A percentile compares a stretch with the other conserved stretches of the same genome.
These are phyloP conservation scores for Erebia ligea DNA, from an alignment of 2,888 invertebrate species.

Conservation along the genomic window DNA sequence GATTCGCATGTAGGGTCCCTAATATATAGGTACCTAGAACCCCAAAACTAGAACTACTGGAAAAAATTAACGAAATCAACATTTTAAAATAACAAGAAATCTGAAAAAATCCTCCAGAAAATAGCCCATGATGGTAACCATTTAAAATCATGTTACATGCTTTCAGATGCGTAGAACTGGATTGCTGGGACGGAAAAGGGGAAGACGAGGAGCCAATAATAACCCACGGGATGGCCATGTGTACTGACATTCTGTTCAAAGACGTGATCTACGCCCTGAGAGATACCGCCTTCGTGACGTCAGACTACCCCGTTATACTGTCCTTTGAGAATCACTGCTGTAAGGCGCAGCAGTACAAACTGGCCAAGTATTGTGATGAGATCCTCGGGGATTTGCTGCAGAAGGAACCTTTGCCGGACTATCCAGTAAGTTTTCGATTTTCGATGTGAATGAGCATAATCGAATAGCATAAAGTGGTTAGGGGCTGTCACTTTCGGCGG, in stretches of 20 bases:
- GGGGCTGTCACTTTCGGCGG: too few relatives aligned
- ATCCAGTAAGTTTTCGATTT: conserved; percentile 86
- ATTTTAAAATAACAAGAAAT: too few relatives aligned
- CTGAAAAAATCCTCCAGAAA: background rate
- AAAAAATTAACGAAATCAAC: too few relatives aligned
- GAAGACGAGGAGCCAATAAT: conserved; percentile 99
- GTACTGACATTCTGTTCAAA: conserved; percentile 99
- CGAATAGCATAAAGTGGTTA: too few relatives aligned
- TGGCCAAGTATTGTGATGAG: conserved; percentile 99
- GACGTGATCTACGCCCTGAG: conserved; percentile 98
- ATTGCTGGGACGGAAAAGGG: conserved; percentile 99
- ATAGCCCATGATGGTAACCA: background rate
- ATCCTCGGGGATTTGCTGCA: conserved; percentile 96
- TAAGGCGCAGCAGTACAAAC: conserved; percentile 97
- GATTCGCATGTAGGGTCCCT: too few relatives aligned
- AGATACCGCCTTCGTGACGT: conserved; percentile 99
- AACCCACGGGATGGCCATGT: conserved; percentile 99
- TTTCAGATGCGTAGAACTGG: conserved; percentile 96
- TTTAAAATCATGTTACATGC: background rate
- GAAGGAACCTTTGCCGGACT: conserved; percentile 93
- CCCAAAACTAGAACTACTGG: too few relatives aligned
- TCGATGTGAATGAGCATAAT: too few relatives aligned
- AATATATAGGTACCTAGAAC: too few relatives aligned
- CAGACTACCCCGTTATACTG: conserved; percentile 97
- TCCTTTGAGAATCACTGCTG: conserved; percentile 99